Conservation (phyloP, 2,797 vertebrate genomes). For the Chelon auratus region DNA sequence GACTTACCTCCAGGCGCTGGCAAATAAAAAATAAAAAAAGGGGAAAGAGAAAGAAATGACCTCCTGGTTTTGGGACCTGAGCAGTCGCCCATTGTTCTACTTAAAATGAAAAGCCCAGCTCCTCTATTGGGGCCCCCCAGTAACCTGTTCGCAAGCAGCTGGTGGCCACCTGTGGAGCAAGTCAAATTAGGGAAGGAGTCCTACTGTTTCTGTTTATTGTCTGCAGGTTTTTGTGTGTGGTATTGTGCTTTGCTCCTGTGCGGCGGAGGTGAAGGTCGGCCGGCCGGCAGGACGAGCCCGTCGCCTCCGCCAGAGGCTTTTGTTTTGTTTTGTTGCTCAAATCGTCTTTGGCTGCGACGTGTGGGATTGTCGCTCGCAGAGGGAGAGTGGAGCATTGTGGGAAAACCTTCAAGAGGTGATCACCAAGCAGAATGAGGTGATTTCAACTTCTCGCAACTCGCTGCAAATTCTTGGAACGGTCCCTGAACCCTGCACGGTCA, state of each 20-base stretch:
- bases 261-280: conserved; percentile 69
- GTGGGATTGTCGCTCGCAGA: background rate
- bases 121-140: conserved; percentile 55
- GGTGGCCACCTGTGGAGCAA: conserved; percentile 96
- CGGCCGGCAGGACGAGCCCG: conserved; percentile 36
- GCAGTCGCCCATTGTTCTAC: conserved; percentile 79
- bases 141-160: conserved; percentile 95
- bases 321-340: conserved; percentile 56
- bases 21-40: conserved; percentile 83
- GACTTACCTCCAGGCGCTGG: conserved; percentile 92
- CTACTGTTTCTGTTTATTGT: conserved; percentile 90
- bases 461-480: background rate
- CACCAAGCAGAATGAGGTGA: background rate
- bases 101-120: conserved; percentile 64
- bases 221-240: conserved; percentile 80
- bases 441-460: too few species aligned
- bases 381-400: background rate
- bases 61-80: conserved; percentile 92
- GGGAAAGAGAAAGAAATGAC: conserved; percentile 77
- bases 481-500: conserved; percentile 17
- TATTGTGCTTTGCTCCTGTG: conserved; percentile 83
- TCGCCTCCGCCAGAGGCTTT: conserved; percentile 34
- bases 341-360: conserved; percentile 27
- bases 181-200: conserved; percentile 94
- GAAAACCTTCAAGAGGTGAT: conserved; percentile 20